Percentiles rank a stretch among this genome's conserved stretches.
Conservation (phyloP, 2,113 vertebrate species). For the Oryzias javanicus region DNA sequence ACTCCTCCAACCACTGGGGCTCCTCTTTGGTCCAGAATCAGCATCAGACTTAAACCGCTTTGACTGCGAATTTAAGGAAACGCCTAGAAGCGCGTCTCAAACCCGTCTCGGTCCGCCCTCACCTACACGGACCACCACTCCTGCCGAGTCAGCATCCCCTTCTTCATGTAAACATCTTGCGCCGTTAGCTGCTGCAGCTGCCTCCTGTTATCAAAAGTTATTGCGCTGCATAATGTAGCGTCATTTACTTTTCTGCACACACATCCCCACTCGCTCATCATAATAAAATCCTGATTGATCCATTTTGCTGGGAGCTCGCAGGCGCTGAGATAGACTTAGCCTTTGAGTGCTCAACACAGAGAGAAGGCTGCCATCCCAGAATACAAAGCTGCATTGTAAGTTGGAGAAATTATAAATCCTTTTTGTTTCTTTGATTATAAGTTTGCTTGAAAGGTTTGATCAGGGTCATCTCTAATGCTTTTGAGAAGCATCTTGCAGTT, state of each 20-base stretch:
- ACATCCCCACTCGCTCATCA: slow-evolving; percentile 47
- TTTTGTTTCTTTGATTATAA: too few relatives aligned
- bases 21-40: slow-evolving; percentile 38
- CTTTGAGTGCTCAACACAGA: slow-evolving; percentile 7
- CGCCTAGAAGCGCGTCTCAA: neutral
- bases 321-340: slow-evolving; percentile 33
- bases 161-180: slow-evolving; percentile 56
- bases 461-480: neutral
- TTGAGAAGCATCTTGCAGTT: neutral
- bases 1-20: slow-evolving; percentile 61
- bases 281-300: slow-evolving; percentile 60
- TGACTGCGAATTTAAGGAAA: neutral
- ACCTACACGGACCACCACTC: slow-evolving; percentile 30
- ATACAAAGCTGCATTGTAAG: too few relatives aligned
- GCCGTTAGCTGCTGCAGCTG: slow-evolving; percentile 41
- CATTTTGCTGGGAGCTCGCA: slow-evolving; percentile 17
- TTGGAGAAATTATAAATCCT: too few relatives aligned
- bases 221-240: slow-evolving; percentile 54
- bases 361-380: slow-evolving; percentile 18
- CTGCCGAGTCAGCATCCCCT: slow-evolving; percentile 56
- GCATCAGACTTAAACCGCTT: slow-evolving; percentile 46
- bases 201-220: slow-evolving; percentile 60
- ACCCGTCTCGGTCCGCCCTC: slow-evolving; percentile 7
- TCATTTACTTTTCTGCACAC: slow-evolving; percentile 51
- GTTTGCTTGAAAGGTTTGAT: neutral